Evolutionary conservation across 2,888 invertebrate genomes (phyloP).

Genomic region (Lepas anatifera): DNA sequence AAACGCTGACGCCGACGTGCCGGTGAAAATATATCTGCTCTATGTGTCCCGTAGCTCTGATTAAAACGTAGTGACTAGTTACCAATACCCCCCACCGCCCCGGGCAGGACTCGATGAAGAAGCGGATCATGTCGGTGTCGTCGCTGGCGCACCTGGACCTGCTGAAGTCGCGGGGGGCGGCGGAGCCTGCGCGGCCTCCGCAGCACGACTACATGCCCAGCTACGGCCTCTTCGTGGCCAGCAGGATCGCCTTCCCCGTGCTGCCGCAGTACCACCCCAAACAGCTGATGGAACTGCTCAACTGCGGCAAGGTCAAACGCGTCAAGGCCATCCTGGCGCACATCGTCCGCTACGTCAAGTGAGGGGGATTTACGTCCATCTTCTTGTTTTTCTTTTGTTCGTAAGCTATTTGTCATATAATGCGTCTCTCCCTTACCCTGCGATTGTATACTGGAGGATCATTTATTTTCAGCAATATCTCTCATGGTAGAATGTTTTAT

Average conservation of each 20-base stretch:
- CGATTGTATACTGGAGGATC: too few species aligned
- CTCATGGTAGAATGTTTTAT: too few species aligned
- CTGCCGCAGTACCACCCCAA: constrained; percentile 98
- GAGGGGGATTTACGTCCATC: too few species aligned
- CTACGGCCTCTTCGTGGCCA: constrained; percentile 83
- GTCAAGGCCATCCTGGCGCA: constrained; percentile 97
- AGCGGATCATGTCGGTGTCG: constrained; percentile 10
- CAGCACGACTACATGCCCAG: constrained; percentile 1
- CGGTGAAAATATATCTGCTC: too few species aligned
- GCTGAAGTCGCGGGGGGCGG: constrained; percentile 1
- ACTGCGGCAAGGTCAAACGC: constrained; percentile 94
- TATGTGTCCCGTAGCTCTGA: too few species aligned
- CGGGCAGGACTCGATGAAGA: constrained; percentile 10
- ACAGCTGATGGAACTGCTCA: constrained; percentile 93
- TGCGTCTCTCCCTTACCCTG: too few species aligned
- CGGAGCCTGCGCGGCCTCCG: not conserved
- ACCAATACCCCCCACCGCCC: not conserved
- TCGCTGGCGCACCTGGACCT: not conserved
- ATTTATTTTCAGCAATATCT: too few species aligned
- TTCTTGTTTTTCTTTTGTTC: too few species aligned
- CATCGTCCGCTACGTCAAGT: constrained; percentile 59
- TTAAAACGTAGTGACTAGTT: too few species aligned
- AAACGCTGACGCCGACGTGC: too few species aligned
- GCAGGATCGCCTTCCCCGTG: constrained; percentile 91
- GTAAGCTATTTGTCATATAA: too few species aligned